Conservation (phyloP, 1,140 invertebrate species). For the Sminthurinus signatus region DNA sequence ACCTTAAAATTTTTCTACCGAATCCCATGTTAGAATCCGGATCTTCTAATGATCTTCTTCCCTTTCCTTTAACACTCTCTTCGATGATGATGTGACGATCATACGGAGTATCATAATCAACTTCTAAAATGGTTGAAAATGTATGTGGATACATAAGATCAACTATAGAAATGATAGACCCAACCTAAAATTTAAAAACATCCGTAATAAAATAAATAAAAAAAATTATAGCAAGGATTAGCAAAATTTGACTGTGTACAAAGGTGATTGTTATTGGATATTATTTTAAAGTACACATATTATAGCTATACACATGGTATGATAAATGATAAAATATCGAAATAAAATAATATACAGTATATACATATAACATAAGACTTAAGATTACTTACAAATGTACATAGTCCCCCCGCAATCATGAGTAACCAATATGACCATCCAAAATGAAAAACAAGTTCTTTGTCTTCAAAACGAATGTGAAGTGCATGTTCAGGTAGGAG, state of each 20-base stretch:
- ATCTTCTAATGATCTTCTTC: slow-evolving; percentile 55
- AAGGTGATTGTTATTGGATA: slow-evolving; percentile 45
- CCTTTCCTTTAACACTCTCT: slow-evolving; percentile 62
- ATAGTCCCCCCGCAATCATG: slow-evolving; percentile 66
- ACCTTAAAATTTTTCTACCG: slow-evolving; percentile 57
- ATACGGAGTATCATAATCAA: slow-evolving; percentile 89
- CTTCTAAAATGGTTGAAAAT: slow-evolving; percentile 85
- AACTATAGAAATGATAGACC: slow-evolving; percentile 67
- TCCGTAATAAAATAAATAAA: too few species aligned
- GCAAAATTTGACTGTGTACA: too few species aligned
- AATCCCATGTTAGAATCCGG: slow-evolving; percentile 48
- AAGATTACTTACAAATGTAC: background rate
- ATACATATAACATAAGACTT: too few species aligned
- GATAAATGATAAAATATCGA: too few species aligned
- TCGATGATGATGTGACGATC: slow-evolving; percentile 85
- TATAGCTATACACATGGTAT: too few species aligned
- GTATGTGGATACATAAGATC: slow-evolving; percentile 82
- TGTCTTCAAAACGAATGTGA: slow-evolving; percentile 77
- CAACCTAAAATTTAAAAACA: too few species aligned
- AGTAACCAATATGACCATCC: slow-evolving; percentile 93
- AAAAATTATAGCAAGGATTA: too few species aligned
- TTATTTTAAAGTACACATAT: background rate
- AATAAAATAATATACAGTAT: too few species aligned
- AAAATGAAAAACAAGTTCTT: slow-evolving; percentile 67
- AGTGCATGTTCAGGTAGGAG: slow-evolving; percentile 63